phyloP scores from a whole-genome alignment of 2,113 vertebrate species.

The Callocephalon fimbriatum region DNA sequence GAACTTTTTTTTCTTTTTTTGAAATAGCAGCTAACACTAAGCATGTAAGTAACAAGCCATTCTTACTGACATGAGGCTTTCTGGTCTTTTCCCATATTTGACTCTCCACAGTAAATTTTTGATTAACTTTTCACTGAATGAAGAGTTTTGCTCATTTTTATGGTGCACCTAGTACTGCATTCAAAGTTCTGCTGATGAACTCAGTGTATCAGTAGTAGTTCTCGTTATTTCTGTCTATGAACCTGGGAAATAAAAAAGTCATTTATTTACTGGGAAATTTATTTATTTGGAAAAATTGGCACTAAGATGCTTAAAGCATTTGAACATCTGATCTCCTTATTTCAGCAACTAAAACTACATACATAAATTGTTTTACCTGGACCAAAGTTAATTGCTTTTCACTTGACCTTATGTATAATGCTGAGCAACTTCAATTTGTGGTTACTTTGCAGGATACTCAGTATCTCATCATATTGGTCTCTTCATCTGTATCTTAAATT shows the following conservation, averaged over 20 bases:
- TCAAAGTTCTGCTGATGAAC: background rate
- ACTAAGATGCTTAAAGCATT: background rate
- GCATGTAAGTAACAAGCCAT: background rate
- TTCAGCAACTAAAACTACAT: background rate
- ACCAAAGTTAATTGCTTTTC: background rate
- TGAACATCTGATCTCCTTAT: background rate
- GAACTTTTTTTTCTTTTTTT: background rate
- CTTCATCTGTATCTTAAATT: background rate
- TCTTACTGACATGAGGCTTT: background rate
- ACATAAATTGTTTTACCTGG: background rate
- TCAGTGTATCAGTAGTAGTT: background rate
- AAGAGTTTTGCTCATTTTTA: background rate
- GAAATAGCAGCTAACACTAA: background rate
- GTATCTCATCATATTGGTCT: background rate
- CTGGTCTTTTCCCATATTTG: background rate
- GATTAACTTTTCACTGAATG: background rate
- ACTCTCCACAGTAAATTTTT: background rate
- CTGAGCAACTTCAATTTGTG: background rate
- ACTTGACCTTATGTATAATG: background rate
- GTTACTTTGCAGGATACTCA: background rate
- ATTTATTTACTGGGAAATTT: background rate
- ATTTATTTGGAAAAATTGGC: background rate
- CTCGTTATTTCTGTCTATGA: background rate
- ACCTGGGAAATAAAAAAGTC: background rate
- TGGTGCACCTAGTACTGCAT: background rate